Evolutionary conservation across 92 coral and sea anemone genomes (phyloP), one percentile per base, ranked within the genome.

Genomic region (Montipora capitata): DNA sequence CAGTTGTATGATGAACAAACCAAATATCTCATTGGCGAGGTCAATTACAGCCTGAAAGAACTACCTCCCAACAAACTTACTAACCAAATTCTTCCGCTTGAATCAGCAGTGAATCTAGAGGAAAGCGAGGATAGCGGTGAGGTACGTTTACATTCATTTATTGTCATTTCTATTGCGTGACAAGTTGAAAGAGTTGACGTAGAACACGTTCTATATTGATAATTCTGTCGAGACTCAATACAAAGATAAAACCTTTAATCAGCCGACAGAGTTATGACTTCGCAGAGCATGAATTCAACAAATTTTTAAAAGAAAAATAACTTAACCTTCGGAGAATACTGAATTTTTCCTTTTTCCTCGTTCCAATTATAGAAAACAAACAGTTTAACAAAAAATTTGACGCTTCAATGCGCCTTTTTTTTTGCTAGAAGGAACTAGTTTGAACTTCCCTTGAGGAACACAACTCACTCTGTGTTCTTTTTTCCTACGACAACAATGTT

Each of bases 1-100:
- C 90, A 89, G 71, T 90, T 98, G 6, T 77, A 94, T 67, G 93
- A 98, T 40, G 91, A 90, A 41, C 82, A 68, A 4, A 80, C 92
- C 0, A 82, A 89, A 9, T 78, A 77, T 35, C 40, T 92, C 27
- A 91, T 93, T 11, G 97, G 99, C n/a, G 98, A 96, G 27, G 87
- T 93, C 4, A 87, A 71, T 14, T 93, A 90, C 18, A 69, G 92
- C 2, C 83, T 98, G 12, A 92, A 95, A n/a, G 97, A 77, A 5
- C 85, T 95, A 62, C 95, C 93, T 3, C 85, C 92, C 2, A 94
- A 95, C 54, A 82, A 85, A 48, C 72, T 91, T n/a, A 91, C 88
- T n/a, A 93, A 52, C 78, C 88, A 89, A 79, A 74, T 76, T 10
- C 75, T 88, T 5, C 88, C 92, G 5, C 75, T 95, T 20, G 59